These are phyloP conservation scores for Galeruca laticollis DNA, from an alignment of 2,888 invertebrate genomes.

Conservation along the genomic window DNA sequence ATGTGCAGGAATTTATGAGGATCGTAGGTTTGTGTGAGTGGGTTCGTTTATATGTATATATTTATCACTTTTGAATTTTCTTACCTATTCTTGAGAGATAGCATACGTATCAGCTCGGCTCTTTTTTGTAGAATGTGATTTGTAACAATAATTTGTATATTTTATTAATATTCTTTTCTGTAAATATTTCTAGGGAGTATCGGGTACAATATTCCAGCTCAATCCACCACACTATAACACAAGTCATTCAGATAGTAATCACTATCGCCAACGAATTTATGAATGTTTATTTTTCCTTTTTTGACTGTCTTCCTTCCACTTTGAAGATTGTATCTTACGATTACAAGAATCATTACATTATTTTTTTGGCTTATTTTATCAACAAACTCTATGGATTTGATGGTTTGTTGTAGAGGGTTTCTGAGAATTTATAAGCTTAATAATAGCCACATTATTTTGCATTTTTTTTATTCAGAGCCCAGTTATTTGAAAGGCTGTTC, in stretches of 20 bases:
- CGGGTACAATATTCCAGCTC: not conserved
- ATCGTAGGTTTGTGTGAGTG: too few species aligned
- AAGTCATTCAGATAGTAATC: conserved; percentile 25
- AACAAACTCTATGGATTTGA: conserved; percentile 11
- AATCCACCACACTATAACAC: not conserved
- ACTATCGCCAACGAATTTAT: conserved; percentile 30
- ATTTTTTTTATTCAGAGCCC: too few species aligned
- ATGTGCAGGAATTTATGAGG: too few species aligned
- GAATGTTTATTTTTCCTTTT: conserved; percentile 33
- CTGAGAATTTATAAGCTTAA: not conserved
- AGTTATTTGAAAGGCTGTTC: too few species aligned
- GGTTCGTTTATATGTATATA: too few species aligned
- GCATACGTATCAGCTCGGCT: too few species aligned
- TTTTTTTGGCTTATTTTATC: conserved; percentile 33
- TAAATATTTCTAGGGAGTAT: too few species aligned
- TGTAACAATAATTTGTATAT: too few species aligned
- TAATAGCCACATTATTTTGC: too few species aligned
- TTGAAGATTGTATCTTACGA: conserved; percentile 32
- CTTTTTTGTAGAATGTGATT: too few species aligned
- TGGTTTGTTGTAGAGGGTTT: conserved; percentile 4
- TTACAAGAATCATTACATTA: conserved; percentile 32
- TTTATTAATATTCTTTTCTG: not conserved
- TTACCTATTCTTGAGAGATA: too few species aligned
- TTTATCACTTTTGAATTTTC: too few species aligned
- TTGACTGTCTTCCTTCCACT: conserved; percentile 33